These are phyloP conservation scores for rat (Rattus norvegicus) DNA, from an alignment of 2,113 vertebrate genomes.

Conservation along the genomic window GRCr8 NC_086023.1:143466001-143466500, in stretches of 20 bases:
- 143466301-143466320: not conserved
- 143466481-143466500: not conserved
- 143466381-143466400: not conserved
- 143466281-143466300: not conserved
- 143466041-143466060: not conserved
- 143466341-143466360: not conserved
- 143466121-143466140: not conserved
- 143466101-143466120: not conserved
- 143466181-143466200: not conserved
- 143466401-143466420: not conserved
- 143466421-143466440: not conserved
- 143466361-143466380: not conserved
- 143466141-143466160: not conserved
- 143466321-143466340: not conserved
- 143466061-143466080: not conserved
- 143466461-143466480: not conserved
- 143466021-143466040: not conserved
- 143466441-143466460: not conserved
- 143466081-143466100: not conserved
- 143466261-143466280: not conserved
- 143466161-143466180: not conserved
- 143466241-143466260: too few species aligned
- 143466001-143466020: not conserved
- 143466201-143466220: fast-evolving
- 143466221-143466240: not conserved